phyloP scores from a whole-genome alignment of 2,113 vertebrate genomes.

The Corythornis vintsioides region DNA sequence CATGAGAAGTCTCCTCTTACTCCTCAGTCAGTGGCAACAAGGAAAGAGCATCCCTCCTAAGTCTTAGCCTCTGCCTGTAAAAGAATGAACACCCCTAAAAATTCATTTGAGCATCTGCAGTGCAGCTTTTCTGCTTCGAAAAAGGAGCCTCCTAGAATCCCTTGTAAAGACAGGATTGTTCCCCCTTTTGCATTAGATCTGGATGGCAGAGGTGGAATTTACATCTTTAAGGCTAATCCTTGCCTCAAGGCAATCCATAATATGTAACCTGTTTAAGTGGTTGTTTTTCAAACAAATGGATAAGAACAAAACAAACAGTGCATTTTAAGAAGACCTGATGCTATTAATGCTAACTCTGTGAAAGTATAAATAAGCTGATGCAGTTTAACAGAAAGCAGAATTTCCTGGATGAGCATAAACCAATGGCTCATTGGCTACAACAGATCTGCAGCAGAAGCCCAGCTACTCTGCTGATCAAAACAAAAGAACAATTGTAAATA shows the following conservation, averaged over 20 bases:
- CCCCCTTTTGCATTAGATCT: neutral
- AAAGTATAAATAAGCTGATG: neutral
- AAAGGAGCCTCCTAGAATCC: neutral
- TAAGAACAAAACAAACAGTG: neutral
- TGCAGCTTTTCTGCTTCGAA: neutral
- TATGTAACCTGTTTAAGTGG: neutral
- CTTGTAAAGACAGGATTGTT: neutral
- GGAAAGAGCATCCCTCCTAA: neutral
- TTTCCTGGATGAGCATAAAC: neutral
- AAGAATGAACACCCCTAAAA: neutral
- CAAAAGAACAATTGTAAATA: neutral
- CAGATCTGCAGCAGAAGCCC: neutral
- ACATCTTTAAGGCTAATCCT: neutral
- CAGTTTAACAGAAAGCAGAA: conserved; percentile 1
- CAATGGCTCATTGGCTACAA: neutral
- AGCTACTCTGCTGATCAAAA: neutral
- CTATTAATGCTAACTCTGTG: neutral
- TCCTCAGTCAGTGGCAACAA: neutral
- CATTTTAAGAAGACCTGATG: neutral
- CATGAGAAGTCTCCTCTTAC: neutral
- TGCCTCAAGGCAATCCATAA: neutral
- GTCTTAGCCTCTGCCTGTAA: neutral
- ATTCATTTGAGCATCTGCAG: neutral
- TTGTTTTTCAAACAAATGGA: neutral
- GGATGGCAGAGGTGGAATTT: neutral